Percentiles rank a stretch among this genome's conserved stretches.
These are phyloP conservation scores for Idaea dimidiata DNA, from an alignment of 2,888 invertebrate species.

Conservation along the genomic window DNA sequence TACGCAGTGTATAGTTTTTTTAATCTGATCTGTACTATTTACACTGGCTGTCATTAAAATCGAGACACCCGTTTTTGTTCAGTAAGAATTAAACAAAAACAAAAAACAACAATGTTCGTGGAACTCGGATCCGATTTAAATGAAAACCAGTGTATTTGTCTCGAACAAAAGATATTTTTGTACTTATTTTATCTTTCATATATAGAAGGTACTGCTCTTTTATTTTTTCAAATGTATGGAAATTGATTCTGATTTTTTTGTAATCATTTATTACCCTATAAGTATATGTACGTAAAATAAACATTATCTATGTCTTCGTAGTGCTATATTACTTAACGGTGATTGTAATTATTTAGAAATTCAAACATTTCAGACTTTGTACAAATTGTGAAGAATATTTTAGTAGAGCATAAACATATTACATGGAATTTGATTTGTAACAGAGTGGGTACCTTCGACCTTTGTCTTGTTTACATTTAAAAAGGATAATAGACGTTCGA, in stretches of 20 bases:
- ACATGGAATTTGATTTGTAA: constrained; percentile 12
- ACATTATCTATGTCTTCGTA: neutral
- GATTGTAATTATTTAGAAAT: neutral
- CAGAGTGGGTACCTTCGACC: constrained; percentile 39
- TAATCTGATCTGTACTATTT: neutral
- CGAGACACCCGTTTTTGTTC: neutral
- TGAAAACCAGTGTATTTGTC: neutral
- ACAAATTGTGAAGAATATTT: neutral
- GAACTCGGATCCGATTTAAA: neutral
- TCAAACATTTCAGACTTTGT: neutral
- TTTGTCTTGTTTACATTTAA: constrained; percentile 35
- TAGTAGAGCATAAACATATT: no score
- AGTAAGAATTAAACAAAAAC: no score
- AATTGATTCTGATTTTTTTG: neutral
- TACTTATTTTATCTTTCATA: neutral
- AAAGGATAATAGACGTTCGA: no score
- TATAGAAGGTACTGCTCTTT: neutral
- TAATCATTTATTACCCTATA: neutral
- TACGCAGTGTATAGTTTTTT: neutral
- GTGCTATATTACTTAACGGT: no score
- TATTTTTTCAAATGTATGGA: neutral
- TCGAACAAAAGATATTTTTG: neutral
- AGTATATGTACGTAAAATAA: neutral
- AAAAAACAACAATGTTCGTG: no score
- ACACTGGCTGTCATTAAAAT: neutral